phyloP scores from a whole-genome alignment of 2,113 vertebrate species.

The Anhinga rufa region DNA sequence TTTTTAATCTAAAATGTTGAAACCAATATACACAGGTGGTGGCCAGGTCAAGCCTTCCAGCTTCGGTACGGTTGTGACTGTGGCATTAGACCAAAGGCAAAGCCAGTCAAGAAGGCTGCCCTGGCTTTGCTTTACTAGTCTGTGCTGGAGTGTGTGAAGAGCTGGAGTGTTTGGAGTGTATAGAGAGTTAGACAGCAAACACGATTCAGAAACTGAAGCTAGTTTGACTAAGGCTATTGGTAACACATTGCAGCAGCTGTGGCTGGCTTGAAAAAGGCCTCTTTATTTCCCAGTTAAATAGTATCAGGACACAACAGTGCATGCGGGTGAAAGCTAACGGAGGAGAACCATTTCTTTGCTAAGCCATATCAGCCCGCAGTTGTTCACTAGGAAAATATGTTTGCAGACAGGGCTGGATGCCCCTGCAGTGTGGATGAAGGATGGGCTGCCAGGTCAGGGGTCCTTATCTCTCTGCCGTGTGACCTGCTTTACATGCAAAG shows the following conservation, averaged over 20 bases:
- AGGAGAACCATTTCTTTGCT: neutral
- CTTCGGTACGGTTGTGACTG: neutral
- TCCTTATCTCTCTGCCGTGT: neutral
- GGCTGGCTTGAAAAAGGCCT: neutral
- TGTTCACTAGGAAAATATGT: fast-evolving
- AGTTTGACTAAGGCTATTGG: neutral
- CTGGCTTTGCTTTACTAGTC: neutral
- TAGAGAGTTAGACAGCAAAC: neutral
- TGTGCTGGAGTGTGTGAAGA: neutral
- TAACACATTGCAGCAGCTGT: neutral
- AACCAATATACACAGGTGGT: neutral
- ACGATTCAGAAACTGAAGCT: neutral
- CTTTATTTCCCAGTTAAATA: neutral
- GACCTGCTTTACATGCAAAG: neutral
- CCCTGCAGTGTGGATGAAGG: neutral
- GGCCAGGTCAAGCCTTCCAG: neutral
- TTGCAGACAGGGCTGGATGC: neutral
- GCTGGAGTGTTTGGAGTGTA: neutral
- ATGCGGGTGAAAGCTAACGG: neutral
- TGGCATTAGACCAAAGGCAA: neutral
- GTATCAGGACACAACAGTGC: neutral
- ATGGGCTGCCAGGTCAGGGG: neutral
- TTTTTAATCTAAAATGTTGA: neutral
- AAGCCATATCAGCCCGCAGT: neutral
- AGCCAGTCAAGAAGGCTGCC: neutral